Evolutionary conservation across 2,888 invertebrate species (phyloP).

Genomic region (Lasioglossum calceatum): DNA sequence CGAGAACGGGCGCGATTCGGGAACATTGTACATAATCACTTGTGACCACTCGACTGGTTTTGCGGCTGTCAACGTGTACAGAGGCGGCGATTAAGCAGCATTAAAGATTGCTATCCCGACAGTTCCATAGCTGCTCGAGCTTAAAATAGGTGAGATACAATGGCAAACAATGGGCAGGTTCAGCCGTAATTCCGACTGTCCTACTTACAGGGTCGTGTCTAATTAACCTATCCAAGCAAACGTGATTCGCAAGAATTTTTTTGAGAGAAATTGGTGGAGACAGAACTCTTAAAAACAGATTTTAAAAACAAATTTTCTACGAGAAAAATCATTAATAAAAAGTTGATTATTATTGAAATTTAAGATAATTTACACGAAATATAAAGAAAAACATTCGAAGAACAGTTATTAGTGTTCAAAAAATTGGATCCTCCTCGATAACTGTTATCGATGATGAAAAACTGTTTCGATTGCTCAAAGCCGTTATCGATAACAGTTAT

Average conservation of each 20-base stretch:
- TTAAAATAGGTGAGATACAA: conserved; percentile 9
- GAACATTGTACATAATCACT: conserved; percentile 1
- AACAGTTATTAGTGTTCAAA: too few relatives aligned
- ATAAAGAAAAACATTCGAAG: too few relatives aligned
- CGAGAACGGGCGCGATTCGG: neutral
- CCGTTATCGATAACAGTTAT: too few relatives aligned
- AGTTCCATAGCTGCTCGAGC: conserved; percentile 29
- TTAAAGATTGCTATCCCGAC: conserved; percentile 49
- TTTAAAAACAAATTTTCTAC: neutral
- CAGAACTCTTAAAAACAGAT: neutral
- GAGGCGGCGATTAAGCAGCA: conserved; percentile 47
- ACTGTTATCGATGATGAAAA: too few relatives aligned
- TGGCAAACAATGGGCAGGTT: conserved; percentile 12
- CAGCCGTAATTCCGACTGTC: neutral
- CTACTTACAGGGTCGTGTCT: neutral
- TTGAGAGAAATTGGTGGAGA: neutral
- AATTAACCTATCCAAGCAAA: neutral
- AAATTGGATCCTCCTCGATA: too few relatives aligned
- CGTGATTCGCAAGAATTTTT: neutral
- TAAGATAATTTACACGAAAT: too few relatives aligned
- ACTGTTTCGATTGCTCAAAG: too few relatives aligned
- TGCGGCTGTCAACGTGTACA: conserved; percentile 44
- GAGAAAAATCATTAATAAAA: too few relatives aligned
- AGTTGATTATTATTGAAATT: too few relatives aligned
- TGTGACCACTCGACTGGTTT: neutral